These are phyloP conservation scores for Eristalis intricaria DNA, from an alignment of 2,888 invertebrate species.

Conservation along the genomic window DNA sequence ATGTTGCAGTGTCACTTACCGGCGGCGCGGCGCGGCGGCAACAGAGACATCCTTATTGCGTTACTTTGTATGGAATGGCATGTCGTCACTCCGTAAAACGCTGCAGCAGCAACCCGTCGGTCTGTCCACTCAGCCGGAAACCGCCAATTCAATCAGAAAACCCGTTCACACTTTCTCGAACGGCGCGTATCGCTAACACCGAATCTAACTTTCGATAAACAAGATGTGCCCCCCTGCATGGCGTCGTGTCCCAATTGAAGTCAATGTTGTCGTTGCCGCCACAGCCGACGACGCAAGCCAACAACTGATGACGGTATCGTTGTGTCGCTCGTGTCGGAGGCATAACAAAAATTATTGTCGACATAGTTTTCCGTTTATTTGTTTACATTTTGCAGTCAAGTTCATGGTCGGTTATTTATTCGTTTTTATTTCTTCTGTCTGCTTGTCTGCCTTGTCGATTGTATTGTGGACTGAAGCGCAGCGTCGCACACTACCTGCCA, in stretches of 20 bases:
- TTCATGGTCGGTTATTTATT: conserved; percentile 73
- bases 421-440: conserved; percentile 66
- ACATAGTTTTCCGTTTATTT: conserved; percentile 72
- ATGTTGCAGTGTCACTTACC: not conserved
- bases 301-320: conserved; percentile 26
- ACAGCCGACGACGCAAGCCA: not conserved
- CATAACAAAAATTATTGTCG: conserved; percentile 65
- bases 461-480: conserved; percentile 18
- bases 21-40: no score
- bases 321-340: not conserved
- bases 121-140: conserved; percentile 13
- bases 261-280: not conserved
- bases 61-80: not conserved
- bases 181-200: conserved; percentile 35
- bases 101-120: not conserved
- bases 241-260: conserved; percentile 27
- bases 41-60: not conserved
- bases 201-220: conserved; percentile 60
- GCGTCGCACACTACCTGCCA: conserved; percentile 33
- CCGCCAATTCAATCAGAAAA: conserved; percentile 32
- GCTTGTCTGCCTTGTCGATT: conserved; percentile 45
- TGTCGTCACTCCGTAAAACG: not conserved
- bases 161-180: conserved; percentile 63
- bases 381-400: conserved; percentile 73
- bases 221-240: conserved; percentile 42